A percentile compares a stretch with the other conserved stretches of the same genome.
These are phyloP conservation scores for Nephila pilipes DNA, from an alignment of 1,140 invertebrate genomes.

Conservation along the genomic window DNA sequence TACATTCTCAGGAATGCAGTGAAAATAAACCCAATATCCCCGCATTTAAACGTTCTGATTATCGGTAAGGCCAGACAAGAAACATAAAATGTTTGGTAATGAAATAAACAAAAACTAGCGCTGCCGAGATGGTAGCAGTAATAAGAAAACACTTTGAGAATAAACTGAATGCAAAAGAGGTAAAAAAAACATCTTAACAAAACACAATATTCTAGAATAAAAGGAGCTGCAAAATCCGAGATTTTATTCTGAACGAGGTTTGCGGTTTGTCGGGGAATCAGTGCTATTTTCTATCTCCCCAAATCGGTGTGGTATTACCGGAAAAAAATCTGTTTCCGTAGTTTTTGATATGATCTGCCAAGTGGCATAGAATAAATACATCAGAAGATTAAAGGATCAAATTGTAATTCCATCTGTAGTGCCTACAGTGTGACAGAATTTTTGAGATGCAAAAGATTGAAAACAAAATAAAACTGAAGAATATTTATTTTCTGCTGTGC, in stretches of 20 bases:
- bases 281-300: not conserved
- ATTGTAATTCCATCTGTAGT: not conserved
- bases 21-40: not conserved
- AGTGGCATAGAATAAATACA: not conserved
- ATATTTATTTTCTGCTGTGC: no score
- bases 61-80: not conserved
- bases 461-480: no score
- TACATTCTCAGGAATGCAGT: not conserved
- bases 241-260: constrained; percentile 10
- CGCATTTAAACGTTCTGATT: constrained; percentile 22
- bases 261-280: not conserved
- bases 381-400: not conserved
- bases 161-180: not conserved
- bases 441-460: no score
- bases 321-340: not conserved
- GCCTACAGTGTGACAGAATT: not conserved
- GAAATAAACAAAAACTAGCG: not conserved
- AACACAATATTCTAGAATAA: not conserved
- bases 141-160: not conserved
- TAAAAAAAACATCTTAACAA: not conserved
- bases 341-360: not conserved
- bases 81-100: not conserved
- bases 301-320: not conserved
- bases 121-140: not conserved
- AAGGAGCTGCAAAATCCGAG: not conserved